Evolutionary conservation across 2,797 vertebrate species (phyloP).

Genomic region (Silurus lanzhouensis): DNA sequence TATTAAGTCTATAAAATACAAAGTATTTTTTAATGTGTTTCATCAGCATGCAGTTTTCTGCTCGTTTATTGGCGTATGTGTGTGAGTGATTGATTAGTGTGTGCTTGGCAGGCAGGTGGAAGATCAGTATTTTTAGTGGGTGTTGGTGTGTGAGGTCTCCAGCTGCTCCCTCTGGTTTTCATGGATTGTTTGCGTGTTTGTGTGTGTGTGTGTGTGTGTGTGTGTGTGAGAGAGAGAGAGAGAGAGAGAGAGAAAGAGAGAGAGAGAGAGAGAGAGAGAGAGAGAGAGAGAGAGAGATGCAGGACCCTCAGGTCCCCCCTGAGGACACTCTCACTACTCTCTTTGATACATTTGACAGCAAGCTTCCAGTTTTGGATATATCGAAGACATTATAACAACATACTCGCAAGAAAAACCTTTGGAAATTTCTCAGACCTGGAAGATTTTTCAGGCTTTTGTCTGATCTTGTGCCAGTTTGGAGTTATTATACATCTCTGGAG

Average conservation of each 20-base stretch:
- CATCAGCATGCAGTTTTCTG: not conserved
- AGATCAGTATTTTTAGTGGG: slow-evolving; percentile 39
- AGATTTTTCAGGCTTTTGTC: not conserved
- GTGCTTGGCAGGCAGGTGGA: slow-evolving; percentile 40
- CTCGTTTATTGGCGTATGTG: not conserved
- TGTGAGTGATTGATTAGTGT: slow-evolving; percentile 33
- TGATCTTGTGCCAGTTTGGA: not conserved
- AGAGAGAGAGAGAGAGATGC: not conserved
- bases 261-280: not conserved
- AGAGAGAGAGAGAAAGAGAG: too few species aligned
- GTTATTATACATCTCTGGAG: not conserved
- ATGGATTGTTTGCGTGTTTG: slow-evolving; percentile 56
- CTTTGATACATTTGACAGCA: slow-evolving; percentile 15
- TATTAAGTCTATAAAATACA: slow-evolving; percentile 6
- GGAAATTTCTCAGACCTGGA: not conserved
- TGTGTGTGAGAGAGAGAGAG: not conserved
- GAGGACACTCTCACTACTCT: slow-evolving; percentile 26
- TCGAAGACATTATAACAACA: not conserved
- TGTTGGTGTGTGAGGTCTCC: slow-evolving; percentile 30
- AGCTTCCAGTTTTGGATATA: not conserved
- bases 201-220: not conserved
- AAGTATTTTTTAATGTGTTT: not conserved
- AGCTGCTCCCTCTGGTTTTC: slow-evolving; percentile 60
- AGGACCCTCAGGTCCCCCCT: slow-evolving; percentile 62
- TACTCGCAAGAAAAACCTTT: not conserved